Percentiles rank a stretch among this genome's conserved stretches.
These are phyloP conservation scores for Tenthredo notha DNA, from an alignment of 2,888 invertebrate genomes.

Conservation along the genomic window DNA sequence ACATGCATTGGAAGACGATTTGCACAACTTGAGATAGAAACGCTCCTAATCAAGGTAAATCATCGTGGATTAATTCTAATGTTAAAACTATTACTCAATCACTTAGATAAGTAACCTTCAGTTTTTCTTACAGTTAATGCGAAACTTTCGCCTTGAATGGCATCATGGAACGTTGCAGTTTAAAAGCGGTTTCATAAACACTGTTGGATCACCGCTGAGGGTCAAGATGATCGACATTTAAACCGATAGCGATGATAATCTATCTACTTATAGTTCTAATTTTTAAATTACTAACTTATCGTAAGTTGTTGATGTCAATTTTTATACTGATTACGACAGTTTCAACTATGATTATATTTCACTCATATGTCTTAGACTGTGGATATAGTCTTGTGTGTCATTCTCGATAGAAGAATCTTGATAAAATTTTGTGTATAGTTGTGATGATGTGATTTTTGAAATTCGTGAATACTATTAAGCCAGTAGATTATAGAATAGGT, in stretches of 20 bases:
- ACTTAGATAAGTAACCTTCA: neutral
- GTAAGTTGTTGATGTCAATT: neutral
- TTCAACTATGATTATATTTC: neutral
- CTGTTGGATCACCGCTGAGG: constrained; percentile 86
- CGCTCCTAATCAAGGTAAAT: constrained; percentile 76
- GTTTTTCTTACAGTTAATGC: constrained; percentile 82
- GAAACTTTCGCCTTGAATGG: constrained; percentile 86
- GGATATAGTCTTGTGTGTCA: no score
- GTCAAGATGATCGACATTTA: constrained; percentile 81
- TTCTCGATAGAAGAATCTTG: no score
- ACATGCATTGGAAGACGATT: constrained; percentile 86
- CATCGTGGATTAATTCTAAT: neutral
- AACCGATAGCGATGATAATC: neutral
- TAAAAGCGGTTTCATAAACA: constrained; percentile 87
- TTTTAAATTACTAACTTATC: neutral
- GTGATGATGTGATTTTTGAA: no score
- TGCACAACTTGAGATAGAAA: constrained; percentile 86
- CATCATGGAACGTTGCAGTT: constrained; percentile 84
- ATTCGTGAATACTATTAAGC: no score
- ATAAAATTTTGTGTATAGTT: no score
- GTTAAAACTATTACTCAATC: neutral
- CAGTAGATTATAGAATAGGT: no score
- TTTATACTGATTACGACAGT: neutral
- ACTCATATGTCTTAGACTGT: no score
- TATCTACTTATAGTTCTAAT: neutral